Base-by-base conservation (phyloP, 92 coral and sea anemone species). In the Epizoanthus illoricatus region DNA sequence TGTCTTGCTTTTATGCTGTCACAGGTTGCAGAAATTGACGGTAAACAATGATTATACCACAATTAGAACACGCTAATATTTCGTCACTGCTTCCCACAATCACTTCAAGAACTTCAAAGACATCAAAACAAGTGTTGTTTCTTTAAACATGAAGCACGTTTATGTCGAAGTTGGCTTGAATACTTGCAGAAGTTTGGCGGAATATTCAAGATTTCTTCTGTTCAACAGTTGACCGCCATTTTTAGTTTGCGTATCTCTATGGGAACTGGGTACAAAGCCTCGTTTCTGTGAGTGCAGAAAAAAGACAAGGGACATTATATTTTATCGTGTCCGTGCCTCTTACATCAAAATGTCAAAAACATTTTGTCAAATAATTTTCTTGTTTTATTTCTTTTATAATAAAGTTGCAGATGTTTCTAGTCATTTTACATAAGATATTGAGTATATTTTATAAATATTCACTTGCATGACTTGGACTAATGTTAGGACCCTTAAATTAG, bases 171-270 rank as follows among this genome's bases (percentile, higher is more conserved):
- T 33, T 59, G 68, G 54, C 47, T 20, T 43, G 10, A 28, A 19
- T 36, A 39, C 42, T 71, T 73, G 80, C 67, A 74, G 76, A 79
- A 23, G 5, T 18, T 19, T 71, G 20, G 58, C 66, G 52, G 17
- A 52, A 49, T 13, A 4, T 81, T 12, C 41, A 3, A 66, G 18
- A 19, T 84, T 41, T 69, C 57, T 76, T 63, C 60, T 59, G 42
- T 72, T 61, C 28, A 33, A 54, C 71, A 87, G 79, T 74, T 67
- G 87, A 68, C 97, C 97, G 97, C 97, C 94, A 93, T 93, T 89
- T 86, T 82, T 52, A 52, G 75, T 81, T 72, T 83, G 75, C 57
- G 45, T 64, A 90, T 83, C 88, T 80, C 91, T 87, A 92, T 91
- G 88, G 97, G 92, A 93, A 93, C 97, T 82, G 81, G 75, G 74